Conservation (phyloP, 1,140 invertebrate species). For the Tetragonula clypearis region DNA sequence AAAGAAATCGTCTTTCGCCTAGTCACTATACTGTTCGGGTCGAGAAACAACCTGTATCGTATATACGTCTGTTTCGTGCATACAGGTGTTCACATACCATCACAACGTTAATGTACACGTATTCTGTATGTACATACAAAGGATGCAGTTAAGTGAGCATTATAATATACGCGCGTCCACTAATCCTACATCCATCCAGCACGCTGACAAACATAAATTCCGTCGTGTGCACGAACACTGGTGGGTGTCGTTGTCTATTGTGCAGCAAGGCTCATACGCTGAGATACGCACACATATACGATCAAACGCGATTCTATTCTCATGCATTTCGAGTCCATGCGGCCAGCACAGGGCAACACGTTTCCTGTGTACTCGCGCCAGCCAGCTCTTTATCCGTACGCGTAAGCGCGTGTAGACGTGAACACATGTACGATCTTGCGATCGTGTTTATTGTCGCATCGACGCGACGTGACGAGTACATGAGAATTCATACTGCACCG, state of each 20-base stretch:
- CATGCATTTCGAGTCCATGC: conserved; percentile 51
- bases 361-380: conserved; percentile 50
- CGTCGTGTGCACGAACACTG: background rate
- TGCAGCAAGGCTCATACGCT: background rate
- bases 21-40: conserved; percentile 18
- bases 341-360: conserved; percentile 28
- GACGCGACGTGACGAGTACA: conserved; percentile 45
- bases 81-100: conserved; percentile 21
- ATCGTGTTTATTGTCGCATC: conserved; percentile 56
- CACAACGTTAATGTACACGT: background rate
- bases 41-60: conserved; percentile 34
- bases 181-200: background rate
- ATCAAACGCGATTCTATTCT: conserved; percentile 41
- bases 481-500: conserved; percentile 48
- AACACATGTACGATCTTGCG: conserved; percentile 18
- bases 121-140: background rate
- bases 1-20: conserved; percentile 44
- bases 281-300: background rate
- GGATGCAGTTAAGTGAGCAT: conserved; percentile 31
- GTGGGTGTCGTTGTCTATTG: conserved; percentile 35
- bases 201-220: conserved; percentile 14
- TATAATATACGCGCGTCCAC: conserved; percentile 15
- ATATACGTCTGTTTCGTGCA: background rate
- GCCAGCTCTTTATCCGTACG: conserved; percentile 13
- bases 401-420: conserved; percentile 33